Percentiles rank a stretch among this genome's conserved stretches.
Evolutionary conservation across 2,797 vertebrate species (phyloP).

Genomic region (Helicolenus hilgendorfi): DNA sequence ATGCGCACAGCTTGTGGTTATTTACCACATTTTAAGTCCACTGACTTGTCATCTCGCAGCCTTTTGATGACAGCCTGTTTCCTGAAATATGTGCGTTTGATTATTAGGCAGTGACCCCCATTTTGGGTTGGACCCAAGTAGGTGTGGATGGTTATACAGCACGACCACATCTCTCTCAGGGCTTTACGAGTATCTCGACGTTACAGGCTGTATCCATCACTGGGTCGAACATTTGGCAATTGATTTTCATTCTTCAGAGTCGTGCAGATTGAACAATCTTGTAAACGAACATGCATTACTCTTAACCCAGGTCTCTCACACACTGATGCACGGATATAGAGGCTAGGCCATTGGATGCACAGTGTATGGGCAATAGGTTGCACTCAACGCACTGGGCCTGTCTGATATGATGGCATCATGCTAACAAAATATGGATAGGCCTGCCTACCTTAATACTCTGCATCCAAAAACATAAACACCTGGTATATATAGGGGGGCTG

Average conservation of each 20-base stretch:
- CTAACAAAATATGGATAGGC: constrained; percentile 67
- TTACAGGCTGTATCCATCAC: constrained; percentile 40
- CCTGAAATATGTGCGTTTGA: constrained; percentile 30
- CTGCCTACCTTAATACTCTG: constrained; percentile 29
- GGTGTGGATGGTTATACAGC: constrained; percentile 51
- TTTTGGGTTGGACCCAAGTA: constrained; percentile 43
- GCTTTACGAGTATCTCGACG: constrained; percentile 37
- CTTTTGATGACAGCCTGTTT: constrained; percentile 59
- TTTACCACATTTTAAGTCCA: constrained; percentile 47
- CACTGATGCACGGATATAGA: neutral
- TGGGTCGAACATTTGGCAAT: neutral
- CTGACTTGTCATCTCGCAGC: constrained; percentile 57
- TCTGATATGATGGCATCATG: constrained; percentile 75
- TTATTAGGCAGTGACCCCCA: constrained; percentile 50
- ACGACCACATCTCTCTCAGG: constrained; percentile 2
- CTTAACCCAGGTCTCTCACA: neutral
- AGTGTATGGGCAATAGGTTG: constrained; percentile 53
- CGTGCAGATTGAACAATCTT: neutral
- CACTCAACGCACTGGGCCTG: constrained; percentile 54
- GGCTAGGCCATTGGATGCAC: constrained; percentile 56
- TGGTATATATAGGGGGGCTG: neutral
- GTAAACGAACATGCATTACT: neutral
- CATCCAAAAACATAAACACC: constrained; percentile 60
- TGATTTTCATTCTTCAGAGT: neutral
- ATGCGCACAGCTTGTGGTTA: constrained; percentile 55